A percentile compares a stretch with the other conserved stretches of the same genome.
phyloP scores from a whole-genome alignment of 2,797 vertebrate genomes.

The Karalla daura region DNA sequence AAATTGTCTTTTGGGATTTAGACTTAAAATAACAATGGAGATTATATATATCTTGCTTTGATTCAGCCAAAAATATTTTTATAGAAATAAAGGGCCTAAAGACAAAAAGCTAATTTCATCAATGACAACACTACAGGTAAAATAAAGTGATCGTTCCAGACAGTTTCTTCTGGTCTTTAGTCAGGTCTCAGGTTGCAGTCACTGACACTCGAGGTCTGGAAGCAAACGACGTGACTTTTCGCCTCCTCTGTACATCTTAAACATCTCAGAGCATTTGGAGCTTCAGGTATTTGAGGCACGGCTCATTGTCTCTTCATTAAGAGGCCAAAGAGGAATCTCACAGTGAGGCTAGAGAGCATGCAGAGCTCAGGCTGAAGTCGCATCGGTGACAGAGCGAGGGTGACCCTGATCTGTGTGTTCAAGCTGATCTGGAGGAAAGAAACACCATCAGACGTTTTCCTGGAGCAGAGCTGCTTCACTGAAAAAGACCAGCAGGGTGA shows the following conservation, averaged over 20 bases:
- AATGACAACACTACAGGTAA: no score
- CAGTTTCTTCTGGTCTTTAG: no score
- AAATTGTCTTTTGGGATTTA: neutral
- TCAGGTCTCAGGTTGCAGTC: no score
- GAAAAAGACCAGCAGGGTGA: no score
- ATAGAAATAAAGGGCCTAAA: no score
- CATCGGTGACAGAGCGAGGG: neutral
- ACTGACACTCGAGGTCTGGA: neutral
- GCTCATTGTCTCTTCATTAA: slow-evolving; percentile 55
- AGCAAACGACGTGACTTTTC: neutral
- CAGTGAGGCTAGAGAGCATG: slow-evolving; percentile 48
- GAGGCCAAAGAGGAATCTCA: slow-evolving; percentile 67
- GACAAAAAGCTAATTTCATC: no score
- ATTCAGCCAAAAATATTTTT: no score
- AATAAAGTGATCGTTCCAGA: no score
- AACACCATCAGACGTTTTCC: no score
- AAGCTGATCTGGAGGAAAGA: no score
- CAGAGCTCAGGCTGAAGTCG: neutral
- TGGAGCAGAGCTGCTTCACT: no score
- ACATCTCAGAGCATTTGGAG: slow-evolving; percentile 9
- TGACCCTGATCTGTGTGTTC: no score
- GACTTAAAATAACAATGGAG: neutral
- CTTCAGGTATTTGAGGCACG: slow-evolving; percentile 29
- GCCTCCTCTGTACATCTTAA: slow-evolving; percentile 1
- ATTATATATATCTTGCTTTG: neutral